A percentile compares a stretch with the other conserved stretches of the same genome.
Conservation (phyloP, 1,140 invertebrate species). For the silkworm (Bombyx mori) region DNA sequence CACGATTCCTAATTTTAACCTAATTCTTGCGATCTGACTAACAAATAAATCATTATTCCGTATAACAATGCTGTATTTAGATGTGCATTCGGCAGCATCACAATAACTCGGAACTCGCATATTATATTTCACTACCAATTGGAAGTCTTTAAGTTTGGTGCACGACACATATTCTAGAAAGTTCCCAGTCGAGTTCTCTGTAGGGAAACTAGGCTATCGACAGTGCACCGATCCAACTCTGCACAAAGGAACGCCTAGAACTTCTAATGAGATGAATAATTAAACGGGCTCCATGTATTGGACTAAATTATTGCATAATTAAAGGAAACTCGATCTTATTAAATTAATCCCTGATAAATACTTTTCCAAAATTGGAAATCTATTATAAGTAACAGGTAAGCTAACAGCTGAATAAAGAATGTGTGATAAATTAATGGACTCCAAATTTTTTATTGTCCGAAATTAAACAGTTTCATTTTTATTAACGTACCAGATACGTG, state of each 20-base stretch:
- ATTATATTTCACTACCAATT: conserved; percentile 36
- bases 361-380: too few relatives aligned
- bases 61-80: too few relatives aligned
- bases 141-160: conserved; percentile 29
- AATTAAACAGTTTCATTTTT: too few relatives aligned
- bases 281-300: conserved; percentile 33
- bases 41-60: too few relatives aligned
- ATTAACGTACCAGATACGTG: not conserved
- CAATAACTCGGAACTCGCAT: conserved; percentile 15
- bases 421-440: too few relatives aligned
- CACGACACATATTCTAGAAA: conserved; percentile 44
- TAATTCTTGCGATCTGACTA: too few relatives aligned
- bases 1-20: too few relatives aligned
- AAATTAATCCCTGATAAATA: too few relatives aligned
- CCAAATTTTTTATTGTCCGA: too few relatives aligned
- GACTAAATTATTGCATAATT: conserved; percentile 12
- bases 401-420: too few relatives aligned
- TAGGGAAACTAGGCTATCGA: conserved; percentile 47
- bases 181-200: conserved; percentile 29
- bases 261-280: conserved; percentile 65
- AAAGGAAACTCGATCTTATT: too few relatives aligned
- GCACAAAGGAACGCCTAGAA: conserved; percentile 47
- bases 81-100: conserved; percentile 12
- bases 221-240: conserved; percentile 21
- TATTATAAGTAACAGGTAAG: too few relatives aligned